Evolutionary conservation across 92 coral and sea anemone genomes (phyloP), one percentile per base, ranked within the genome.

Genomic region (Porites cylindrica): DNA sequence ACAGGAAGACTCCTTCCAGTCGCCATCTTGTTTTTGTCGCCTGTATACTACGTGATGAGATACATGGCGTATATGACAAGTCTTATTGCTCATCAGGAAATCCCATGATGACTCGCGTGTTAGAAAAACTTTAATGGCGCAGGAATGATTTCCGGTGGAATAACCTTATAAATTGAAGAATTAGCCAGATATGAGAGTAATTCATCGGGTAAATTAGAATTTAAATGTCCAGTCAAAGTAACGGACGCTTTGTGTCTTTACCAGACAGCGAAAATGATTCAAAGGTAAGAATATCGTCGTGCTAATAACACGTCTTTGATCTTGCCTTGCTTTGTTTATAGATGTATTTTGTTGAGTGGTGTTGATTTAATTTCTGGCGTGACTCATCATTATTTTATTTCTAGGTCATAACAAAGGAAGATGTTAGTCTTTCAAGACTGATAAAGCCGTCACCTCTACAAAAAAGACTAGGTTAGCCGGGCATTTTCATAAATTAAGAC

Each of bases 11-110:
- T 83, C 17, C 86, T 79, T 50, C 81, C 77, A 66, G 90, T 93
- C 94, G 98, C 98, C 98, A 94, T 94, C 86, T 94, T 90, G 92
- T 78, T 50, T 17, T 75, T 72, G 70, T 68, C 87, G 84, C 80
- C 73, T 73, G 72, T 38, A 83, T 72, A 72, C 80, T 62, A 73
- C 87, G 81, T 65, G 70, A 82, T 38, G 6, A 23, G 17, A 19
- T 54, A 54, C 60, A 54, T 13, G 60, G 14, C 12, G 60, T 54
- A 8, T 3, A 0, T 54, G 14, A 10, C 72, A 29, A 32, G 69
- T 70, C 85, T 53, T 26, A 56, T 59, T 58, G 10, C 14, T 6
- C 56, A 69, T 5, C 62, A 65, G 1, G 14, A 70, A 54, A 58
- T 32, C 78, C 86, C 78, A 82, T 56, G 14, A 38, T 70, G 60